Base-by-base conservation (phyloP, 2,888 invertebrate species). In the Sipha maydis region DNA sequence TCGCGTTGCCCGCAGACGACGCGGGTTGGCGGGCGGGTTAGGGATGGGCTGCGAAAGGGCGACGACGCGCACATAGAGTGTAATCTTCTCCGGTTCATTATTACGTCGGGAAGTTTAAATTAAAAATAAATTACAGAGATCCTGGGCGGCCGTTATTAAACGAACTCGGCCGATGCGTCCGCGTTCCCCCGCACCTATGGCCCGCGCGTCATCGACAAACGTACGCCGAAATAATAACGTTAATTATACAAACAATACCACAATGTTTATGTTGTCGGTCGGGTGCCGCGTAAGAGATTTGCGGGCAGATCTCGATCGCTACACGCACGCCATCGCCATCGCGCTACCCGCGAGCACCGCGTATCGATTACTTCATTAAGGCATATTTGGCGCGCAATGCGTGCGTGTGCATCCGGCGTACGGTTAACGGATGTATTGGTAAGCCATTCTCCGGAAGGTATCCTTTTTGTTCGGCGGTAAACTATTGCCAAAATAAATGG, bases 401-500 rank as follows among this genome's bases (percentile, higher is more conserved):
- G 82, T 11, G 75, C 21, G 31, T 41, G 31, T 34, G 54, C 78
- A 19, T 85, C 85, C 85, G 69, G 69, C 31, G 17, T 48, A 31
- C 69, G 67, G 67, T 48, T 5, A 28, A 25, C n/a, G 41, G 31
- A 21, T 67, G 78, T 78, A 85, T 79, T 69, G 69, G 71, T 31
- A n/a, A 41, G 34, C 78, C 48, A 31, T 85, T 78, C 71, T 48
- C 77, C 25, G 67, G 41, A 31, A 77, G 83, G 61, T 31, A 31
- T 31, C 48, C 21, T 85, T 85, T 61, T 78, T 54, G 85, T 85
- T 25, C 67, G 85, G 79, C 69, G 69, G 85, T 34, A 69, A 83
- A 75, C 83, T 14, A n/a, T 85, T 85, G 85, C 85, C 85, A 85
- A 83, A 83, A 82, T 41, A 73, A 85, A 85, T 79, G 78, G 69